Base-by-base conservation (phyloP, 2,888 invertebrate species). In the Erebia epiphron region DNA sequence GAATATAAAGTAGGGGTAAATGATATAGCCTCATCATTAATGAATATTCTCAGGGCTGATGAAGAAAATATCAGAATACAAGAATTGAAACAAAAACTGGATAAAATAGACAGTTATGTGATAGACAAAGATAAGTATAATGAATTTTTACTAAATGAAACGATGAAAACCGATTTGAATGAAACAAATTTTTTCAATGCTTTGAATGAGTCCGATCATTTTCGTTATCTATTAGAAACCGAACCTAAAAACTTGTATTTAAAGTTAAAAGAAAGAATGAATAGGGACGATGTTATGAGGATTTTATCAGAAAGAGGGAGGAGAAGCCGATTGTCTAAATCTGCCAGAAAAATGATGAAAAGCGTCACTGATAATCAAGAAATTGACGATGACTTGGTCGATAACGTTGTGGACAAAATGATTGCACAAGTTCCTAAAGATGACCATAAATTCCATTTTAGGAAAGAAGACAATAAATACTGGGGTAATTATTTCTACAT, bases 201-300 rank as follows among this genome's bases (percentile, higher is more conserved):
- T 0, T 73, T 92, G 9, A 80, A 80, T 43, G 85, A 90, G 72
- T 80, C 84, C 21, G 91, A 92, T 54, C 76, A 84, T 46, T 87
- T 86, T 50, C 77, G 77, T 66, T 80, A 82, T 62, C 63, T 88
- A 9, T 69, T 75, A 0, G 75, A 78, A 2, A 80, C 84, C 41
- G 82, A 84, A 67, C 76, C 83, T 0, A 88, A 86, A 70, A 89
- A 79, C 74, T 75, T 92, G 57, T 92, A 89, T 75, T 73, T 91
- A 3, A 86, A 86, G 72, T 73, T 92, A 8, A 92, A 92, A 76
- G 84, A 89, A 66, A 90, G 83, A 68, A 85, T 92, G 83, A 92
- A 86, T 56, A 83, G 92, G 76, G 90, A 92, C 76, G 92, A 92
- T 68, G 79, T 92, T 4, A 49, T 89, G 11, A 79, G 80, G 43